Percentiles rank a stretch among this genome's conserved stretches.
Evolutionary conservation across 2,797 vertebrate species (phyloP).

Genomic region (Muscicapa comitata): DNA sequence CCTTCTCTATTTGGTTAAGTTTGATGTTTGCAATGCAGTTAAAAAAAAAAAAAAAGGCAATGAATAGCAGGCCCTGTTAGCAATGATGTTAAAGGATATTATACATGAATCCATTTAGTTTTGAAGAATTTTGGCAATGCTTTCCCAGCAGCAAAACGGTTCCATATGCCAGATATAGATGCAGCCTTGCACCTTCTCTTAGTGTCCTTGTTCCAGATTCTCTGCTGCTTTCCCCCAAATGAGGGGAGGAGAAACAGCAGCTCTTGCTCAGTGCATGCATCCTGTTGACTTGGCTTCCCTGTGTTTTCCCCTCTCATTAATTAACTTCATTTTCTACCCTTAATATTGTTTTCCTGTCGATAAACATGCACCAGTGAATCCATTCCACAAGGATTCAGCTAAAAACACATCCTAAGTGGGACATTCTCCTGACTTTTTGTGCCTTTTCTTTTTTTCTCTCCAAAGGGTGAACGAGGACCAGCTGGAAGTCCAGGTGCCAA

Average conservation of each 20-base stretch:
- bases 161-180: slow-evolving; percentile 74
- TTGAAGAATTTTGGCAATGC: slow-evolving; percentile 74
- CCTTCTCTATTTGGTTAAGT: slow-evolving; percentile 55
- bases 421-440: background rate
- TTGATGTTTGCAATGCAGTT: slow-evolving; percentile 6
- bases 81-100: slow-evolving; percentile 79
- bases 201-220: slow-evolving; percentile 47
- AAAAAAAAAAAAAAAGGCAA: background rate
- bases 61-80: slow-evolving; percentile 78
- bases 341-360: background rate
- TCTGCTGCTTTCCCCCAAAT: background rate
- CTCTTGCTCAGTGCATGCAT: background rate
- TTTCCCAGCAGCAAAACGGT: slow-evolving; percentile 74
- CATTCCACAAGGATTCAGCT: background rate
- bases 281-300: slow-evolving; percentile 11
- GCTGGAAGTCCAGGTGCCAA: slow-evolving; percentile 95
- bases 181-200: slow-evolving; percentile 64
- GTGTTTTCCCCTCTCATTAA: background rate
- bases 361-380: background rate
- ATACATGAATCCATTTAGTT: slow-evolving; percentile 68
- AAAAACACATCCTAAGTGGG: background rate
- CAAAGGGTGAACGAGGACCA: slow-evolving; percentile 87
- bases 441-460: slow-evolving; percentile 54
- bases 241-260: background rate
- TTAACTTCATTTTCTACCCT: background rate